Evolutionary conservation across 2,113 vertebrate species (phyloP).

Genomic region (Rutilus rutilus): DNA sequence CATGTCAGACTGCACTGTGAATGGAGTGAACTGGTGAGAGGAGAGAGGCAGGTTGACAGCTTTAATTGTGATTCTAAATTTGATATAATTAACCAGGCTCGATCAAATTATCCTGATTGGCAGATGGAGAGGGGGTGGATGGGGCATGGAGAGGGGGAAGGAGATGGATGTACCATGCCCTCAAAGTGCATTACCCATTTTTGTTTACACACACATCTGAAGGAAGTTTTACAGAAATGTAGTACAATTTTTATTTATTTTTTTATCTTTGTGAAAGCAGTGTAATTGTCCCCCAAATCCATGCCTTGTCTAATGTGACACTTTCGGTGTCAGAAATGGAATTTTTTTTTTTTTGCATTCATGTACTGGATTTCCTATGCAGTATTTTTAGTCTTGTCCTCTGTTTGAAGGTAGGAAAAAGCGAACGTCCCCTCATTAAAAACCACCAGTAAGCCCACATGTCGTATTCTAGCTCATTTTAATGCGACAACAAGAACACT

Average conservation of each 20-base stretch:
- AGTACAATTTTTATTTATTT: too few species aligned
- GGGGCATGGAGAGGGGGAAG: neutral
- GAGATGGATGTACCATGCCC: conserved; percentile 10
- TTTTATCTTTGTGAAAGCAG: neutral
- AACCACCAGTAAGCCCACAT: neutral
- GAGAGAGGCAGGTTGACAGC: conserved; percentile 42
- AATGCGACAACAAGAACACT: neutral
- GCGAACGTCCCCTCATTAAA: conserved; percentile 7
- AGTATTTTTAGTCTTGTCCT: neutral
- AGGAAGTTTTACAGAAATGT: neutral
- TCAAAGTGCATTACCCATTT: neutral
- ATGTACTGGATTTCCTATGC: neutral
- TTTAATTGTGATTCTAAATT: conserved; percentile 69
- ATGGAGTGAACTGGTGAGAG: conserved; percentile 24
- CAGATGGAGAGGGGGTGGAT: conserved; percentile 57
- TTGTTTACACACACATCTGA: neutral
- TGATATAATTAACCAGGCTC: conserved; percentile 68
- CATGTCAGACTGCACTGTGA: conserved; percentile 47
- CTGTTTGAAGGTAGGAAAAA: neutral
- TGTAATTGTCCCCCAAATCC: neutral
- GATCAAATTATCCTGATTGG: conserved; percentile 75
- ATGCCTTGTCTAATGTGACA: neutral
- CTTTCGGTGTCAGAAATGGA: neutral
- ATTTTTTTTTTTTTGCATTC: neutral
- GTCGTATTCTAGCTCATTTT: conserved; percentile 7